phyloP scores from a whole-genome alignment of 2,888 invertebrate genomes.

The Thera obeliscata region DNA sequence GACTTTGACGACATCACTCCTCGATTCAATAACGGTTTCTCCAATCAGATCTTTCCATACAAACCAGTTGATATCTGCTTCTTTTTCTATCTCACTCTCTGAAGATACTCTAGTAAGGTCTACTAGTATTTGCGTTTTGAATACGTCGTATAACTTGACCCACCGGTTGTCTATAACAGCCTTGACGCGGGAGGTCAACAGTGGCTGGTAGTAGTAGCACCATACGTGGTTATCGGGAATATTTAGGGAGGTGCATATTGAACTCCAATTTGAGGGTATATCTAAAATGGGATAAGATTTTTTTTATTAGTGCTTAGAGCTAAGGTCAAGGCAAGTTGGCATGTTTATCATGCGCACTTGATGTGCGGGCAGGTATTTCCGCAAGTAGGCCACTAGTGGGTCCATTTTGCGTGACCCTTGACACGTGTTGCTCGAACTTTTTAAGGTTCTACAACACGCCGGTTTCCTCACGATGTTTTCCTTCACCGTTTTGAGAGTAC shows the following conservation, averaged over 20 bases:
- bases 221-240: slow-evolving; percentile 87
- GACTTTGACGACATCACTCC: slow-evolving; percentile 73
- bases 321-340: no score
- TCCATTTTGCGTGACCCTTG: no score
- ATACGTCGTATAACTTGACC: slow-evolving; percentile 68
- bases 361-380: no score
- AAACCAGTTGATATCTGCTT: slow-evolving; percentile 88
- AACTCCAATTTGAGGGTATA: slow-evolving; percentile 86
- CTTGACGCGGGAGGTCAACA: slow-evolving; percentile 88
- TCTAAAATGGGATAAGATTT: no score
- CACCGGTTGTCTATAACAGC: slow-evolving; percentile 82
- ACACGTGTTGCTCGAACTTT: no score
- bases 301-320: no score
- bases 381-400: no score
- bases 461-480: no score
- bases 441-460: no score
- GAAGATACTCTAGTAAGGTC: slow-evolving; percentile 74
- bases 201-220: slow-evolving; percentile 89
- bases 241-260: slow-evolving; percentile 85
- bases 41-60: slow-evolving; percentile 89
- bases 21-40: slow-evolving; percentile 76
- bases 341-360: no score
- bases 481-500: no score
- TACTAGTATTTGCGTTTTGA: slow-evolving; percentile 69
- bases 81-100: slow-evolving; percentile 79